Conservation (phyloP, 2,797 vertebrate species). For the Saxicola maurus region DNA sequence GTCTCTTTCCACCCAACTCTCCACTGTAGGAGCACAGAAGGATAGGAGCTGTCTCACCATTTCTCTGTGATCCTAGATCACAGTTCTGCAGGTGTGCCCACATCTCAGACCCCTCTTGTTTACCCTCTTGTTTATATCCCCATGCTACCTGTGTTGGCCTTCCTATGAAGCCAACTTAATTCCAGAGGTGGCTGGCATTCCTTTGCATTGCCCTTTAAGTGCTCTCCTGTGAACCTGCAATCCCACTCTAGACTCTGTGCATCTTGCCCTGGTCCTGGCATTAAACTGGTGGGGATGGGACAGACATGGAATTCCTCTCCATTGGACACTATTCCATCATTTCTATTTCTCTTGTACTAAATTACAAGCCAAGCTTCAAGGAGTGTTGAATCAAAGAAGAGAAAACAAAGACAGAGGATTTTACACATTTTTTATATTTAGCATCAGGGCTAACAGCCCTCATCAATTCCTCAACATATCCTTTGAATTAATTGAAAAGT, state of each 20-base stretch:
- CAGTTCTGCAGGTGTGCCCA: not conserved
- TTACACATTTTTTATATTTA: not conserved
- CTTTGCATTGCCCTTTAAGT: not conserved
- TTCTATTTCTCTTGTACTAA: not conserved
- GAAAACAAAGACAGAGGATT: not conserved
- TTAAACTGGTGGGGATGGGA: not conserved
- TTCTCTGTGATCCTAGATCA: not conserved
- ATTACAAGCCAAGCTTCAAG: not conserved
- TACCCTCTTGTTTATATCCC: no score
- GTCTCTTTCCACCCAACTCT: not conserved
- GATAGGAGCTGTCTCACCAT: not conserved
- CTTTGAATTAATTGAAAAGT: not conserved
- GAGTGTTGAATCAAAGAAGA: not conserved
- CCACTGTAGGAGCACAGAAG: not conserved
- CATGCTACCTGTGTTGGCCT: no score
- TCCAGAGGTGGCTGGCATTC: not conserved
- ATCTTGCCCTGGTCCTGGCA: not conserved
- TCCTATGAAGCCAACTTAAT: not conserved
- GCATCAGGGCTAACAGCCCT: not conserved
- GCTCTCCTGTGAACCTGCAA: not conserved
- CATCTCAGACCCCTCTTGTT: not conserved
- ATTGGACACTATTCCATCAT: not conserved
- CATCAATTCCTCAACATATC: not conserved
- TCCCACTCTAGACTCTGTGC: no score
- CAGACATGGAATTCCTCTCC: no score